Base-by-base conservation (phyloP, 2,113 vertebrate species). In the Psettodes erumei region DNA sequence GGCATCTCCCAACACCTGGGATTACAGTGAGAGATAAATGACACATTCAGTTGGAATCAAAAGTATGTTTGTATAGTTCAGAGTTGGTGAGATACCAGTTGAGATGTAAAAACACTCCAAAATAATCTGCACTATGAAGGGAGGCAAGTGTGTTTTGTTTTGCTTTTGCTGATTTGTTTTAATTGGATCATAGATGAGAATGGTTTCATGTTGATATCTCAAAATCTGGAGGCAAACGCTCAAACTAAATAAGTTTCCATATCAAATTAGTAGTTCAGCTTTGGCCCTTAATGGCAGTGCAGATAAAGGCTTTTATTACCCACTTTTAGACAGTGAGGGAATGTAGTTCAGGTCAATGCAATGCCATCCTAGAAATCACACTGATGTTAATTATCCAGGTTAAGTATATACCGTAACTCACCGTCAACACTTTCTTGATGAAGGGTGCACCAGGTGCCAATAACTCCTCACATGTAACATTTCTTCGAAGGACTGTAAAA, bases 1-100 rank as follows among this genome's bases (percentile, higher is more conserved):
- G 0, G 90, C 93, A 32, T 97, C 96, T 16, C 96, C 94, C 28
- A 96, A 91, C n/a, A 97, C 95, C 96, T 96, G 67, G 30, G 32
- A 33, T 43, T 1, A 59, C 3, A 21, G 51, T 7, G 48, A 42
- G 43, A 83, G 47, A 70, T 35, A 19, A 35, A 58, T 42, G 18
- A 8, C 58, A 74, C 21, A n/a, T 62, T 59, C 8, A 56, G 37
- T 21, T 7, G 23, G 38, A 45, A 56, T 62, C 0, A 62, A 62
- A 58, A 21, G 11, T 21, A 48, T 21, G 2, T 21, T 48, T 48
- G 19, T 32, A 16, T 19, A 18, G 8, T 55, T 19, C 15, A 55
- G n/a, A n/a, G n/a, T n/a, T n/a, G n/a, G 6, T 42, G 3, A 33
- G 16, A 50, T 6, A 51, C 9, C 8, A 13, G 21, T 77, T 3